These are phyloP conservation scores for Scelioninae gen. 1 DNA, from an alignment of 2,888 invertebrate species.

Conservation along the genomic window DNA sequence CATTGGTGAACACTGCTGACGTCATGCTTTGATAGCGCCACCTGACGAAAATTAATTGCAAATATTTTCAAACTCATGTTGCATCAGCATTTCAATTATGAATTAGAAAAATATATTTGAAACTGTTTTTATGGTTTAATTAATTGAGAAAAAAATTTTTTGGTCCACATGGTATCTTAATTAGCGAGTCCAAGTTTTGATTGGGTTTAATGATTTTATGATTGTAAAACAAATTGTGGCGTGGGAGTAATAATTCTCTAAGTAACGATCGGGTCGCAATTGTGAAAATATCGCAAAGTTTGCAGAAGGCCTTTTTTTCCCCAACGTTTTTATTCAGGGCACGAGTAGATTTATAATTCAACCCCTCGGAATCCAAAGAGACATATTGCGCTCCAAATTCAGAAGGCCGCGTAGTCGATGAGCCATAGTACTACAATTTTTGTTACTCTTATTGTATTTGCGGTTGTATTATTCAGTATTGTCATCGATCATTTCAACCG, in stretches of 20 bases:
- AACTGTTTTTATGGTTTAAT: no score
- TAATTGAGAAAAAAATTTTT: no score
- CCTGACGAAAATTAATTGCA: no score
- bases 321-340: conserved; percentile 60
- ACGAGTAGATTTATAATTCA: conserved; percentile 67
- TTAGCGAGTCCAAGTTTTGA: no score
- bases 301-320: conserved; percentile 42
- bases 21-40: no score
- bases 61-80: no score
- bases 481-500: conserved; percentile 1
- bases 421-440: conserved; percentile 48
- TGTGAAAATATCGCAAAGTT: conserved; percentile 35
- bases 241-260: no score
- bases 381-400: conserved; percentile 75
- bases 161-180: no score
- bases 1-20: background rate
- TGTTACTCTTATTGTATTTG: conserved; percentile 37
- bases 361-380: conserved; percentile 67
- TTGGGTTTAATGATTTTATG: no score
- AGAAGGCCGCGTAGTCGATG: conserved; percentile 80
- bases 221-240: no score
- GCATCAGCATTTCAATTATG: no score
- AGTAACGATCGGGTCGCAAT: conserved; percentile 29
- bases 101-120: no score
- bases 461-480: conserved; percentile 13